Base-by-base conservation (phyloP, 1,140 invertebrate genomes). In the Drosophila repleta region DNA sequence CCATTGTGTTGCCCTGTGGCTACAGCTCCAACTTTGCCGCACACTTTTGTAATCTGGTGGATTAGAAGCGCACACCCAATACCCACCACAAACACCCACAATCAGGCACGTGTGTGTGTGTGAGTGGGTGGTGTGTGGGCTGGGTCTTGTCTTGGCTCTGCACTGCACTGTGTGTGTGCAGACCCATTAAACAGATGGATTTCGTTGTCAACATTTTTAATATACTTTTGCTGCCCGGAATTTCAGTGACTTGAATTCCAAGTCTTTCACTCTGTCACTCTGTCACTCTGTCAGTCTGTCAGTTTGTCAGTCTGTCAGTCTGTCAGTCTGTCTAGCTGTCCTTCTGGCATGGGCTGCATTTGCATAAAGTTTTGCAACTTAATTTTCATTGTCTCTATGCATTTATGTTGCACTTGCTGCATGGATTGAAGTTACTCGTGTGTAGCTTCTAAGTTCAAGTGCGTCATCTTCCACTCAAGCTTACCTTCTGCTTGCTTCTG, bases 101-200 rank as follows among this genome's bases (percentile, higher is more conserved):
- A 17, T 29, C 29, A n/a, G 10, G 24, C 11, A 66, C 66, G 32
- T 56, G 49, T 62, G 32, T 56, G 49, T 62, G 32, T 64, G 76
- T 45, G 74, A 35, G 52, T 52, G 51, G 45, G 58, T 64, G 66
- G 52, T 17, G 15, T 48, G 20, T 58, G 75, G 53, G 45, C 48
- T 60, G 53, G 62, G 68, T 3, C 43, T 21, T 17, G 62, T 52
- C 46, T 49, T 74, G 63, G 57, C 29, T 49, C 32, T 35, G 8
- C n/a, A 46, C 7, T 51, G 48, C 11, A 35, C 21, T 67, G 46
- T 56, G 64, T 67, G 46, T 56, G 64, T 60, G 74, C 46, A 53
- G 48, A 51, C 13, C 72, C 85, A 90, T 85, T 90, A 90, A 90
- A 82, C 85, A 90, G 85, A 90, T 90, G 85, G 85, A 85, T 87